Base-by-base conservation (phyloP, 92 coral and sea anemone species). In the Phymanthus crucifer region DNA sequence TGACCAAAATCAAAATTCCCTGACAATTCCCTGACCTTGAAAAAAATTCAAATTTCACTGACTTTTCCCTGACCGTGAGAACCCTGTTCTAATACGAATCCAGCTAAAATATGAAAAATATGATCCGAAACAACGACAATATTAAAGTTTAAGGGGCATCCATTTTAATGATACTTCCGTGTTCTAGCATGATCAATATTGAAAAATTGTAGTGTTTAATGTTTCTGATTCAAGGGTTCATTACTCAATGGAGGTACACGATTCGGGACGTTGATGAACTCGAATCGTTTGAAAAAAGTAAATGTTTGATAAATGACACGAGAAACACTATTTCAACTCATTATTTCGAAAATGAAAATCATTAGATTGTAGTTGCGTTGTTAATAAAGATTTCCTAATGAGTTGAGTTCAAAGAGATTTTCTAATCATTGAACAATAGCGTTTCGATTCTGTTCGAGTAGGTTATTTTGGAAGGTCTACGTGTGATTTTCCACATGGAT, bases 31-130 rank as follows among this genome's bases (percentile, higher is more conserved):
- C n/a, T n/a, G n/a, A n/a, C n/a, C n/a, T n/a, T n/a, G n/a, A n/a
- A n/a, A n/a, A n/a, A n/a, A n/a, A n/a, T n/a, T n/a, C n/a, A n/a
- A n/a, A n/a, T n/a, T n/a, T n/a, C n/a, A n/a, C n/a, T n/a, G n/a
- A n/a, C n/a, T n/a, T n/a, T n/a, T n/a, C n/a, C n/a, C n/a, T n/a
- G n/a, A n/a, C n/a, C n/a, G n/a, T n/a, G n/a, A n/a, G n/a, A n/a
- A n/a, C n/a, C n/a, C n/a, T n/a, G n/a, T n/a, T n/a, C n/a, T n/a
- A n/a, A n/a, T n/a, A n/a, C n/a, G n/a, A 70, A 4, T 54, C 10
- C 57, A 77, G 29, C 72, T 77, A 37, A 77, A 77, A 77, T 77
- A 77, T 77, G 26, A 77, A 61, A 77, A 21, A 52, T n/a, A n/a
- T 64, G 32, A 11, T 57, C n/a, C 38, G 29, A 40, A 77, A 61